These are phyloP conservation scores for Cliona cf. orientalis DNA, from an alignment of 37 sponge, comb jelly and placozoan species.

Conservation along the genomic window DNA sequence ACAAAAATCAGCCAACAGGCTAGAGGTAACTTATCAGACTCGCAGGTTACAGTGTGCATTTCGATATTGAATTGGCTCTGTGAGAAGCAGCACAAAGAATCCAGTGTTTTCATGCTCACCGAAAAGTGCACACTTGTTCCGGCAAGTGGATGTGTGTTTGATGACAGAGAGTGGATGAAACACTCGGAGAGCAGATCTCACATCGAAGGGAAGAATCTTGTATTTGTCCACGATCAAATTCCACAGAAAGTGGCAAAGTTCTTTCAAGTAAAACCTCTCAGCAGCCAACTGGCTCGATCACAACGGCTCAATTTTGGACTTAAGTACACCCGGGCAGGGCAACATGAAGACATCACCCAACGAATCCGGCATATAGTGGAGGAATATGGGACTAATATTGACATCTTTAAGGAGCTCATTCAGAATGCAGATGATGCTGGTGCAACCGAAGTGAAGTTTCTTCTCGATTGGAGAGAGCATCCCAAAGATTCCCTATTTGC, in stretches of 20 bases:
- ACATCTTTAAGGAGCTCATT: constrained; percentile 84
- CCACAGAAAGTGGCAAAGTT: constrained; percentile 31
- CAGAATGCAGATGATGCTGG: constrained; percentile 95
- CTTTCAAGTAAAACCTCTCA: constrained; percentile 60
- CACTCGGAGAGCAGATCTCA: neutral
- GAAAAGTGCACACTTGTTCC: constrained; percentile 3
- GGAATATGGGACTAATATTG: constrained; percentile 72
- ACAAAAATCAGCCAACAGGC: too few relatives aligned
- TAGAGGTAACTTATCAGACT: too few relatives aligned
- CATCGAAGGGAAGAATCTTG: neutral
- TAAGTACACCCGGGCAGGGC: constrained; percentile 39
- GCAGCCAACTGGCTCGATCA: constrained; percentile 57
- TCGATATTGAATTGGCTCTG: constrained; percentile 34
- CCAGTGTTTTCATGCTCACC: constrained; percentile 48
- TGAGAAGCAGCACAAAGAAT: neutral
- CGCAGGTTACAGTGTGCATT: too few relatives aligned
- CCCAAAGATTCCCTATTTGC: constrained; percentile 45
- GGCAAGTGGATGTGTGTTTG: constrained; percentile 47
- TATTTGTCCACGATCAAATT: constrained; percentile 26
- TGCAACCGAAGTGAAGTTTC: constrained; percentile 78
- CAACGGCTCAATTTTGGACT: constrained; percentile 13
- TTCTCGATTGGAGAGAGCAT: constrained; percentile 77
- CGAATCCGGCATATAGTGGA: constrained; percentile 61
- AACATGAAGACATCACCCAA: constrained; percentile 63
- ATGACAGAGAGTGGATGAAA: constrained; percentile 64